Conservation (phyloP, 2,113 vertebrate genomes). For the Bufo gargarizans region DNA sequence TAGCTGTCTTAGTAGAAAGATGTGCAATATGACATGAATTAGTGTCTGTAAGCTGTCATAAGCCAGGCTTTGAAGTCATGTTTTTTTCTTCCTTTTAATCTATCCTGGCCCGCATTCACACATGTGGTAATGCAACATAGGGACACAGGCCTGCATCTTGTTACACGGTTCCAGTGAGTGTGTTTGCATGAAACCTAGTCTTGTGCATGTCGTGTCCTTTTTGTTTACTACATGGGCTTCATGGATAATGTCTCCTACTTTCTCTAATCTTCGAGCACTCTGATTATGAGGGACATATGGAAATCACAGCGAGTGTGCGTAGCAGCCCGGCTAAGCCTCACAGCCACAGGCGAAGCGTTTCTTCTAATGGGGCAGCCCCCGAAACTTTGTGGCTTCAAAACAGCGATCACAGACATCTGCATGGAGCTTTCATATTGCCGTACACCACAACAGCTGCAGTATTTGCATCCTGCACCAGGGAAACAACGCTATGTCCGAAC, state of each 20-base stretch:
- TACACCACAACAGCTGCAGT: conserved; percentile 18
- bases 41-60: not conserved
- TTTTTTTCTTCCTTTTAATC: not conserved
- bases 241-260: not conserved
- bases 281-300: not conserved
- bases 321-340: not conserved
- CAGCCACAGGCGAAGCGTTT: not conserved
- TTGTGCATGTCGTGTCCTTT: not conserved
- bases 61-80: not conserved
- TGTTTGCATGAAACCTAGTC: not conserved
- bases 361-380: not conserved
- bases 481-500: not conserved
- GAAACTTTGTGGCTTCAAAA: conserved; percentile 33
- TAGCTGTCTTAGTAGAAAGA: not conserved
- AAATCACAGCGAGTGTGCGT: not conserved
- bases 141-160: not conserved
- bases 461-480: conserved; percentile 18
- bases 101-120: not conserved
- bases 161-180: not conserved
- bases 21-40: conserved; percentile 22
- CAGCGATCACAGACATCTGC: conserved; percentile 19
- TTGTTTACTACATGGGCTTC: not conserved
- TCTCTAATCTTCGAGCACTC: not conserved
- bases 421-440: not conserved
- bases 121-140: not conserved